Percentiles rank a stretch among this genome's conserved stretches.
These are phyloP conservation scores for Heliconius sara DNA, from an alignment of 2,888 invertebrate genomes.

Conservation along the genomic window DNA sequence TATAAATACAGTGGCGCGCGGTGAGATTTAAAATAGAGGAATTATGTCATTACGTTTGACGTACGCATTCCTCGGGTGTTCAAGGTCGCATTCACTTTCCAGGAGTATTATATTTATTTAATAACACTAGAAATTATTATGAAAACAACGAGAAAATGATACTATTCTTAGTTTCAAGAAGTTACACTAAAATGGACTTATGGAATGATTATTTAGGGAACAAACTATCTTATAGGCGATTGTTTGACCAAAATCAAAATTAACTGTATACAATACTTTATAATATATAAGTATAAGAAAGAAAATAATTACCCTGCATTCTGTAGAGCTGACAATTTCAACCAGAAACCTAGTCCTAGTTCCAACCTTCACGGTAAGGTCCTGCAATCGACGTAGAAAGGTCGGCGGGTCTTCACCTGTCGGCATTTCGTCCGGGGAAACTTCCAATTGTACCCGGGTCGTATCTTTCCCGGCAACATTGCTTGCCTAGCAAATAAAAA, in stretches of 20 bases:
- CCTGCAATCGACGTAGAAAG: conserved; percentile 92
- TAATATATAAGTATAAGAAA: not conserved
- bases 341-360: conserved; percentile 93
- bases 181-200: not conserved
- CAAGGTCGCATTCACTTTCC: conserved; percentile 52
- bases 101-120: conserved; percentile 24
- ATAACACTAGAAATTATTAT: not conserved
- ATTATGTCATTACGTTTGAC: conserved; percentile 68
- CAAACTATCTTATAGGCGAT: too few species aligned
- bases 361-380: conserved; percentile 95
- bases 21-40: conserved; percentile 68
- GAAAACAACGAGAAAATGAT: not conserved
- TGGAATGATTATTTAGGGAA: not conserved
- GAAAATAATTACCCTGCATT: conserved; percentile 88
- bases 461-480: conserved; percentile 85
- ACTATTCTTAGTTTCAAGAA: not conserved
- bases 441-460: conserved; percentile 79
- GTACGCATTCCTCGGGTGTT: conserved; percentile 54
- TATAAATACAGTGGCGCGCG: conserved; percentile 63
- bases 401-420: conserved; percentile 90
- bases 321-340: conserved; percentile 91
- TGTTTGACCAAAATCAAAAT: not conserved
- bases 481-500: conserved; percentile 63
- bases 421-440: conserved; percentile 83
- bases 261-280: conserved; percentile 37